phyloP scores from a whole-genome alignment of 1,140 invertebrate species.

The Philotrypesis tridentata region DNA sequence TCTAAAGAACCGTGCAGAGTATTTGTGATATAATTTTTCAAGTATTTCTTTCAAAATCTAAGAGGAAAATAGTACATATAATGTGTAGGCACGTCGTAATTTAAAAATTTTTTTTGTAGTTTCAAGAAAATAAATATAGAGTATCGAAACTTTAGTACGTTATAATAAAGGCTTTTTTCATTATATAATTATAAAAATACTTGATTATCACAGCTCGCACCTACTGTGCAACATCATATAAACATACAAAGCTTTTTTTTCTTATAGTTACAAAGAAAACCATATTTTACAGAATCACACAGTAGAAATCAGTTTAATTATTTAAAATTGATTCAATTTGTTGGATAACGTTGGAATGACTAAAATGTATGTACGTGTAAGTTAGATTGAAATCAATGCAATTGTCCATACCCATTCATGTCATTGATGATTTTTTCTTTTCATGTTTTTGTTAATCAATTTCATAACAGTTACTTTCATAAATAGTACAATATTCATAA shows the following conservation, averaged over 20 bases:
- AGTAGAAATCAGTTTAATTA: not conserved
- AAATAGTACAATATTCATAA: too few species aligned
- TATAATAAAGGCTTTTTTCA: not conserved
- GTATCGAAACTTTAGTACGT: not conserved
- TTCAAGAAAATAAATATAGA: not conserved
- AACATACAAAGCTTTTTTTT: not conserved
- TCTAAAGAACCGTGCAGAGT: not conserved
- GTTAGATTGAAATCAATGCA: too few species aligned
- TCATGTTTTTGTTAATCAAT: too few species aligned
- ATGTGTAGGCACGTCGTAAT: not conserved
- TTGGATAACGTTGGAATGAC: not conserved
- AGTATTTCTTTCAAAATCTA: not conserved
- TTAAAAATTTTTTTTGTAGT: not conserved
- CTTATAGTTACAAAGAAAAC: not conserved
- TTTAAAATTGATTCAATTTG: not conserved
- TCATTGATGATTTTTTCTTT: too few species aligned
- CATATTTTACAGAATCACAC: not conserved
- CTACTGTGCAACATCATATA: slow-evolving; percentile 18
- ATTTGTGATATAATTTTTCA: not conserved
- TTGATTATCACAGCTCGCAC: slow-evolving; percentile 31
- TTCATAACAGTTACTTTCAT: too few species aligned
- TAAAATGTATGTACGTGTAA: too few species aligned
- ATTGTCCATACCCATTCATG: too few species aligned
- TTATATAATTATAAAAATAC: slow-evolving; percentile 34
- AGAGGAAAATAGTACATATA: too few species aligned